Evolutionary conservation across 2,888 invertebrate genomes (phyloP), one percentile per base, ranked within the genome.

Genomic region (Embidobia sp.): DNA sequence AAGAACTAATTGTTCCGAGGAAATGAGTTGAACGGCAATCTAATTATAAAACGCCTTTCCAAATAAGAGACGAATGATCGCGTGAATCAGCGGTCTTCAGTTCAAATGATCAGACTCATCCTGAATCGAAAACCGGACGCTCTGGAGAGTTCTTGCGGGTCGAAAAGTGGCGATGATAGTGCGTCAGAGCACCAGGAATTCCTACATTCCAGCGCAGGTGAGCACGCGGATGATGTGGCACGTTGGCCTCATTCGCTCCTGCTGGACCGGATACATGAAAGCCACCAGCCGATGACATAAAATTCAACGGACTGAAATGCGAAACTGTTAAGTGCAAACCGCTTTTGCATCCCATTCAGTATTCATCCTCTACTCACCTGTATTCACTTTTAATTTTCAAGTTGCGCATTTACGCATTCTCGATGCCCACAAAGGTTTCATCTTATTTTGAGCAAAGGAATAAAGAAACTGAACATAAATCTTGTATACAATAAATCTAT

Each of bases 131-230:
- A 57, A 75, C 69, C 57, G 69, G 75, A 75, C 63, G 49, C 22
- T 37, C 27, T 49, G 10, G 55, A 16, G 63, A 57, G 61, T 75
- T 75, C 75, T 75, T 69, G 61, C 44, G 5, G 67, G 49, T 55
- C 69, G 48, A 63, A 69, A 75, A 69, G 69, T 75, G 69, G 75
- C 33, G 44, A 55, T 33, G 75, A 33, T 49, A 63, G 75, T 75
- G 75, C 75, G 57, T 75, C 75, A 75, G 75, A 75, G 67, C 66
- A 66, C 55, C 48, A 63, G 67, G 67, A 75, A 67, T 75, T 67
- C 67, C 63, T 46, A 67, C 75, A 75, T 75, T 75, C 75, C 75
- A 61, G 67, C 22, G 22, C 75, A 75, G 67, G 75, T 75, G 75
- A 75, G 48, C 61, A 59, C 11, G 66, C 66, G 55, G 55, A 75